Base-by-base conservation (phyloP, 2,797 vertebrate genomes). In the Alauda arvensis region DNA sequence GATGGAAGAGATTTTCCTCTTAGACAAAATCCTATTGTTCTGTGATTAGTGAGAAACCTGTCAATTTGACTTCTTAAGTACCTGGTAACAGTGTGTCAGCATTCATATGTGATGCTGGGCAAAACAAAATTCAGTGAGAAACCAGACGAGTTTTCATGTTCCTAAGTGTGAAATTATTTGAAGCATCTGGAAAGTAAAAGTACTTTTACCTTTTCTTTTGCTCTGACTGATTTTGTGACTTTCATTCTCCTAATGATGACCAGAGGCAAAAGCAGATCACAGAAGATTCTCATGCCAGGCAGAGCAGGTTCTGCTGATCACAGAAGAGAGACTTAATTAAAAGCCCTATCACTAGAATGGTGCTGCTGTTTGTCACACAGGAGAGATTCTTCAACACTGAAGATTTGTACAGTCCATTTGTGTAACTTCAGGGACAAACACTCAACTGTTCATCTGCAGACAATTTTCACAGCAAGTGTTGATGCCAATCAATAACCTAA, bases 201-300 rank as follows among this genome's bases (percentile, higher is more conserved):
- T 76, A 62, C 26, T 77, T 79, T 45, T 17, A 84, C 28, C 29
- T 77, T 90, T 93, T 78, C 34, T 28, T 79, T 70, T 76, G 2
- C 8, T 76, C 53, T 69, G 65, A 42, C 26, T 77, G 68, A 49
- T 67, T 89, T 77, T 77, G 43, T 59, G 75, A 16, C 3, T 94
- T 95, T 85, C 12, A 31, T 94, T 79, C 70, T 87, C 33, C 46
- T 85, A 91, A 91, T 46, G 66, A 51, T 53, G 65, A 78, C 55
- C 56, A 85, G 52, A 55, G 81, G 69, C 68, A 92, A 92, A 78
- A 77, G 15, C 43, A 87, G 80, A 39, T 65, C 40, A 66, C 45
- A 83, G 70, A 66, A 85, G 60, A 49, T 70, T 83, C 40, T 88
- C 28, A 45, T 55, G 21, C 61, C 56, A 86, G 34, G 28, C 62